phyloP scores from a whole-genome alignment of 2,888 invertebrate species.

The Latrodectus hesperus region DNA sequence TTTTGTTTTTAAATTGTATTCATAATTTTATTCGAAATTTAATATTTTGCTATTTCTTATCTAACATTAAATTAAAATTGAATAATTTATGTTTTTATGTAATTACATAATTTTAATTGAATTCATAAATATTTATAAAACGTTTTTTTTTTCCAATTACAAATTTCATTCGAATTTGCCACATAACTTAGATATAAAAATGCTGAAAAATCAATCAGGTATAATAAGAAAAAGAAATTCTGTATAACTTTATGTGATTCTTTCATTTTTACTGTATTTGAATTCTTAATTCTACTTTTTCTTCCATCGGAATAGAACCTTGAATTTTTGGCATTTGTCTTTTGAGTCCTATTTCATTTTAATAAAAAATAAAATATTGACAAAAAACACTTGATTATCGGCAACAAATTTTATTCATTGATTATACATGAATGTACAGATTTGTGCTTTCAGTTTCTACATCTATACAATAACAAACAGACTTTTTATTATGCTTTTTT shows the following conservation, averaged over 20 bases:
- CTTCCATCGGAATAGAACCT: not conserved
- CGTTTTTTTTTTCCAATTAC: too few relatives aligned
- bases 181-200: too few relatives aligned
- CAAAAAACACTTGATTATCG: not conserved
- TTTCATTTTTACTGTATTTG: constrained; percentile 4
- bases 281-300: not conserved
- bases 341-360: not conserved
- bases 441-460: constrained; percentile 38
- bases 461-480: constrained; percentile 50
- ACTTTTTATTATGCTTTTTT: not conserved
- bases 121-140: too few relatives aligned
- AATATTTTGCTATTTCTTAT: too few relatives aligned
- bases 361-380: not conserved
- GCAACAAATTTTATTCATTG: constrained; percentile 52
- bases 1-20: too few relatives aligned
- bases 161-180: too few relatives aligned
- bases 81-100: too few relatives aligned
- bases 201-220: too few relatives aligned
- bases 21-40: too few relatives aligned
- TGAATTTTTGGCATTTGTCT: not conserved
- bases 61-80: too few relatives aligned
- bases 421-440: constrained; percentile 48
- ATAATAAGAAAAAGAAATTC: too few relatives aligned
- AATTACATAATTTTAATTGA: too few relatives aligned
- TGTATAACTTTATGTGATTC: not conserved